Evolutionary conservation across 1,140 invertebrate species (phyloP).

Genomic region (Leptopilina clavipes): DNA sequence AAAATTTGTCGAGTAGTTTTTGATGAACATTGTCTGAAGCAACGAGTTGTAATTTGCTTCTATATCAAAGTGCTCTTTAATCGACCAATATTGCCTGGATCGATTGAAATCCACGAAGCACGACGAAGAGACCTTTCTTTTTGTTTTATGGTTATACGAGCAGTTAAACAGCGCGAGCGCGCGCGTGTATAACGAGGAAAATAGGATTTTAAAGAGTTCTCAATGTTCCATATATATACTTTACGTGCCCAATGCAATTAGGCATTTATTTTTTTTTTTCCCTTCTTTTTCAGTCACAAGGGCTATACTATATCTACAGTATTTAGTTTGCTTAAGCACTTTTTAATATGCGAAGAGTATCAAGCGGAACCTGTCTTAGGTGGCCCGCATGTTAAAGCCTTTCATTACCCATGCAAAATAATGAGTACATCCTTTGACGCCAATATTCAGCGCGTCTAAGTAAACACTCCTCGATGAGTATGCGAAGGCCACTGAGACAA

Average conservation of each 20-base stretch:
- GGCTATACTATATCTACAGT: conserved; percentile 17
- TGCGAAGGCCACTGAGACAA: conserved; percentile 25
- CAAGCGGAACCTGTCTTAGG: conserved; percentile 17
- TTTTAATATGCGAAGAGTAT: conserved; percentile 25
- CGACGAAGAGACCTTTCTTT: conserved; percentile 21
- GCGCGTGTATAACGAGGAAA: conserved; percentile 24
- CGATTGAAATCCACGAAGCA: conserved; percentile 31
- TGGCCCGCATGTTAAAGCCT: conserved; percentile 22
- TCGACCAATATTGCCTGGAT: conserved; percentile 20
- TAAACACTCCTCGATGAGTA: conserved; percentile 13
- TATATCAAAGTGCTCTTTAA: conserved; percentile 31
- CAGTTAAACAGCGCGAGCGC: conserved; percentile 29
- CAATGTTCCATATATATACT: background rate
- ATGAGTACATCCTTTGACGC: conserved; percentile 25
- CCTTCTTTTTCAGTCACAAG: background rate
- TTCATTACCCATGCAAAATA: conserved; percentile 4
- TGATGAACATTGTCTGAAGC: background rate
- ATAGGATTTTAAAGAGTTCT: conserved; percentile 33
- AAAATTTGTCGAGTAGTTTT: conserved; percentile 5
- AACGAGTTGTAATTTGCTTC: conserved; percentile 7
- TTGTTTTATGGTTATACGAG: conserved; percentile 23
- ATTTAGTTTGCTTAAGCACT: conserved; percentile 30
- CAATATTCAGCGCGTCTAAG: conserved; percentile 29
- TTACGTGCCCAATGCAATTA: conserved; percentile 26
- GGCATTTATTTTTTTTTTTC: background rate